Base-by-base conservation (phyloP, 2,797 vertebrate genomes). In the Tragelaphus oryx region DNA sequence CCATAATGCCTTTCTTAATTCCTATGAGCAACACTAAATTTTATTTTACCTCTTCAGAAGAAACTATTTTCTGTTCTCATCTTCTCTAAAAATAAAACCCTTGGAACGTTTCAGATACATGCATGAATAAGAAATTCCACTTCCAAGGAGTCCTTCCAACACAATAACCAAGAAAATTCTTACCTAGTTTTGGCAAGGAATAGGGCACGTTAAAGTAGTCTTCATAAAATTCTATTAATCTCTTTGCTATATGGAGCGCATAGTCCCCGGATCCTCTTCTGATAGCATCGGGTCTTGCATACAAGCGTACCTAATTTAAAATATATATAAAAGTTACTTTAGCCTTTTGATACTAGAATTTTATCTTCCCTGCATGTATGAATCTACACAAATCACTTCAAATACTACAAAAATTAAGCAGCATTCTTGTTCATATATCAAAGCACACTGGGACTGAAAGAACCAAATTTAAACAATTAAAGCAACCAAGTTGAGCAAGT, bases 121-220 rank as follows among this genome's bases (percentile, higher is more conserved):
- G 12, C 59, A 83, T 30, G 48, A 93, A 75, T 50, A 95, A 94
- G 50, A 96, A 94, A 95, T 74, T 60, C 46, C 78, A 94, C 37
- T 33, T 96, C 91, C 24, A 81, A 93, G 74, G 28, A 92, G 9
- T 11, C 13, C 48, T 90, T 93, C 81, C 83, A 91, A 62, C 79
- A 97, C 95, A 95, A 96, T 80, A 95, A 96, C 30, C 91, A 94
- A 48, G 30, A 79, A 68, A 98, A 97, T 89, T 96, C 99, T 99
- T 98, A 99, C 99, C 99, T 98, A 99, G 98, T 98, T 99, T 99
- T 96, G 99, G 99, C 98, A 99, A 98, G 10, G 99, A 99, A 98
- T 99, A 99, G 97, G 99, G 99, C 90, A 99, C 99, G 98, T 99
- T 99, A 97, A 99, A 99, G 98, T 99, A 99, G 98, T 99, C 99